These are phyloP conservation scores for Calcarius lapponicus DNA, from an alignment of 2,797 vertebrate genomes.

Conservation along the genomic window DNA sequence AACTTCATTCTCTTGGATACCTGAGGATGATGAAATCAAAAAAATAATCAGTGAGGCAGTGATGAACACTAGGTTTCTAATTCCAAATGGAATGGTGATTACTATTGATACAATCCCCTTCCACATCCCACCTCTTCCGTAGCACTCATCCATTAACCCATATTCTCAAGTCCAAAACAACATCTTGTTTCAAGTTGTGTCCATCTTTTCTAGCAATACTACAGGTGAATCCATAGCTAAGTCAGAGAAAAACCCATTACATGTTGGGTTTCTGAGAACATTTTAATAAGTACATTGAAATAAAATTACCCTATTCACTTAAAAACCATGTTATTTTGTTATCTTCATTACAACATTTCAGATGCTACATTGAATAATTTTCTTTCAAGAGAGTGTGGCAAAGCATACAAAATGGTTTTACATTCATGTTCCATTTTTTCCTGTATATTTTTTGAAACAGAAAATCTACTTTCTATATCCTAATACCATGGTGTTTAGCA, in stretches of 20 bases:
- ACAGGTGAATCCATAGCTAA: background rate
- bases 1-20: background rate
- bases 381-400: background rate
- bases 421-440: background rate
- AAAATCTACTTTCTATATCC: background rate
- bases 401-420: background rate
- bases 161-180: background rate
- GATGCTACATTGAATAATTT: background rate
- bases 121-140: background rate
- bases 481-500: background rate
- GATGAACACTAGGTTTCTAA: background rate
- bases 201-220: background rate
- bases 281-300: background rate
- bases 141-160: background rate
- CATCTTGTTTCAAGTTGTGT: background rate
- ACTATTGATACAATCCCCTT: background rate
- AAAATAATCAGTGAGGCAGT: background rate
- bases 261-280: background rate
- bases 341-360: background rate
- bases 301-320: background rate
- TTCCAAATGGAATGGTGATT: background rate
- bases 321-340: background rate
- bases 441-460: background rate
- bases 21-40: background rate
- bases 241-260: background rate